Evolutionary conservation across 1,140 invertebrate species (phyloP).

Genomic region (Calephelis virginiensis): DNA sequence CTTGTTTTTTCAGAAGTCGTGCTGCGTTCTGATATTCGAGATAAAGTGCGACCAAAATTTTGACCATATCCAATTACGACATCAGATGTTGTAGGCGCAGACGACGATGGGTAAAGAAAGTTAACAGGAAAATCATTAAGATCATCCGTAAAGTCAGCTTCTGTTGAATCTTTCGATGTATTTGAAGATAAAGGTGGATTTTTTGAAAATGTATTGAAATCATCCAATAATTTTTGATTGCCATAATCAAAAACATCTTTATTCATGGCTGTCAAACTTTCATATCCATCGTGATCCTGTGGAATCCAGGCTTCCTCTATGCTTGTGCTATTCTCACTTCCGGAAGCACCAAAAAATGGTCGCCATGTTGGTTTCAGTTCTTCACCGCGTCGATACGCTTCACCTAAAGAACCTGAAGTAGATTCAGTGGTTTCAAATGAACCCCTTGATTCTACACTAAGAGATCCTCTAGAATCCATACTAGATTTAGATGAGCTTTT

Average conservation of each 20-base stretch:
- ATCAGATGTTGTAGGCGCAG: conserved; percentile 75
- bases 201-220: conserved; percentile 76
- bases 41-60: conserved; percentile 87
- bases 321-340: conserved; percentile 85
- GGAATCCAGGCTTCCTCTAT: conserved; percentile 89
- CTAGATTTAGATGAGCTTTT: conserved; percentile 81
- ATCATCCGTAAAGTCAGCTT: conserved; percentile 85
- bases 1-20: conserved; percentile 89
- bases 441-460: conserved; percentile 82
- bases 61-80: conserved; percentile 84
- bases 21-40: conserved; percentile 91
- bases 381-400: conserved; percentile 82
- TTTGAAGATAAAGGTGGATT: conserved; percentile 79
- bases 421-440: conserved; percentile 86
- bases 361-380: conserved; percentile 88
- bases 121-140: conserved; percentile 85
- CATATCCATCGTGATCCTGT: conserved; percentile 84
- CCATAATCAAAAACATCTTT: conserved; percentile 74
- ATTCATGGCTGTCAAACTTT: conserved; percentile 65
- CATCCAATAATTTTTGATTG: conserved; percentile 70
- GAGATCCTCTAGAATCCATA: conserved; percentile 80
- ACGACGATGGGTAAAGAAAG: conserved; percentile 83
- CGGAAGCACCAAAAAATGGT: conserved; percentile 88
- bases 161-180: conserved; percentile 80
- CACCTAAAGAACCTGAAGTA: conserved; percentile 85